These are phyloP conservation scores for Schizopygopsis pylzovi DNA, from an alignment of 2,797 vertebrate genomes.

Conservation along the genomic window DNA sequence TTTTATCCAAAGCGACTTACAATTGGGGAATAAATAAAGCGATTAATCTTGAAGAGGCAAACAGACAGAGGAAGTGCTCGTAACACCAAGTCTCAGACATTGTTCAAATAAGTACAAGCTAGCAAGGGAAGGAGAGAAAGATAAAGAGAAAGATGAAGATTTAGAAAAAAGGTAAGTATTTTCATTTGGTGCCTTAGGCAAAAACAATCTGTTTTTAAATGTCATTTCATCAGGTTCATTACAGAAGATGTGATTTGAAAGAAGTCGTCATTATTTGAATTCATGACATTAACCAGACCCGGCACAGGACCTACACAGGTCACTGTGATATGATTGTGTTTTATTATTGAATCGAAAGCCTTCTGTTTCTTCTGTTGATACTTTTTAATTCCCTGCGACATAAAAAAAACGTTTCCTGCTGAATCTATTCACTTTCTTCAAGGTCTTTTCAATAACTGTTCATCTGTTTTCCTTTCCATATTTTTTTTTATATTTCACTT, in stretches of 20 bases:
- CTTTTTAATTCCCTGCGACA: background rate
- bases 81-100: too few relatives aligned
- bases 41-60: too few relatives aligned
- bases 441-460: background rate
- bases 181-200: conserved; percentile 5
- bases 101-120: too few relatives aligned
- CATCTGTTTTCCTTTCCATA: background rate
- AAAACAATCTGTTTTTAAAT: conserved; percentile 34
- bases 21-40: too few relatives aligned
- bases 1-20: too few relatives aligned
- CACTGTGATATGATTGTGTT: background rate
- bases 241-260: background rate
- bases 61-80: too few relatives aligned
- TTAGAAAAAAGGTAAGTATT: too few relatives aligned
- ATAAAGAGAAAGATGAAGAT: too few relatives aligned
- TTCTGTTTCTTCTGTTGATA: background rate
- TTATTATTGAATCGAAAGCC: background rate
- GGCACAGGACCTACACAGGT: background rate
- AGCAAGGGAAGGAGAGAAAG: too few relatives aligned
- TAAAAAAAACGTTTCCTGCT: background rate
- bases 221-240: conserved; percentile 18
- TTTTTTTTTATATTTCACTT: too few relatives aligned
- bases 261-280: conserved; percentile 4
- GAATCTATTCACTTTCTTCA: background rate
- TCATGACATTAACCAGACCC: conserved; percentile 7